Base-by-base conservation (phyloP, 2,113 vertebrate genomes). In the Azemiops feae region DNA sequence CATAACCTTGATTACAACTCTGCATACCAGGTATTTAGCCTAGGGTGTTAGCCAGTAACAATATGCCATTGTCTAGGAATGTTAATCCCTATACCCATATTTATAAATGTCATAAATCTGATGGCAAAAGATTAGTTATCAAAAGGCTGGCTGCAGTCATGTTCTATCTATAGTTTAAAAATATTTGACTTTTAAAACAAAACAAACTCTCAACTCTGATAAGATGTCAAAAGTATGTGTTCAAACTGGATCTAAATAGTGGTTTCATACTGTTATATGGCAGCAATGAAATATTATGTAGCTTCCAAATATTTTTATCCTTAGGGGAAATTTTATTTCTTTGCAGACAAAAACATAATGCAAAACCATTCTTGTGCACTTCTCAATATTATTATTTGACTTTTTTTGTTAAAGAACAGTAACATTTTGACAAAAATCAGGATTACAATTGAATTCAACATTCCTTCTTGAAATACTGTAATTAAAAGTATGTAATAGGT, bases 91-190 rank as follows among this genome's bases (percentile, higher is more conserved):
- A 34, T 93, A 96, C 93, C 94, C 95, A 91, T 95, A 94, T 96
- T 96, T 94, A 95, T 95, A 96, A 97, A 96, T 81, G 93, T 94
- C 95, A 94, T 95, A 95, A 92, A 94, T 96, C 94, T 96, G 95
- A 96, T 96, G 95, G 89, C 88, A 96, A 96, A 96, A 95, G 88
- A 94, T 95, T 94, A 92, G 54, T 94, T 95, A 97, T 94, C 92
- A 95, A 95, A 92, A 93, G 85, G 25, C 94, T 94, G 94, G 85
- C 95, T 95, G 91, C 39, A 92, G 95, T 95, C 89, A 93, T 53
- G n/a, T 45, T 90, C 94, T 93, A 89, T 91, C 93, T 95, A 94
- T 96, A 94, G 64, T 93, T 95, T 50, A 94, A 94, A 96, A 96
- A 93, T 89, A 57, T 90, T 95, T 96, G 96, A 93, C 94, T 95